Evolutionary conservation across 2,113 vertebrate species (phyloP), one percentile per base, ranked within the genome.

Genomic region (Misgurnus anguillicaudatus): DNA sequence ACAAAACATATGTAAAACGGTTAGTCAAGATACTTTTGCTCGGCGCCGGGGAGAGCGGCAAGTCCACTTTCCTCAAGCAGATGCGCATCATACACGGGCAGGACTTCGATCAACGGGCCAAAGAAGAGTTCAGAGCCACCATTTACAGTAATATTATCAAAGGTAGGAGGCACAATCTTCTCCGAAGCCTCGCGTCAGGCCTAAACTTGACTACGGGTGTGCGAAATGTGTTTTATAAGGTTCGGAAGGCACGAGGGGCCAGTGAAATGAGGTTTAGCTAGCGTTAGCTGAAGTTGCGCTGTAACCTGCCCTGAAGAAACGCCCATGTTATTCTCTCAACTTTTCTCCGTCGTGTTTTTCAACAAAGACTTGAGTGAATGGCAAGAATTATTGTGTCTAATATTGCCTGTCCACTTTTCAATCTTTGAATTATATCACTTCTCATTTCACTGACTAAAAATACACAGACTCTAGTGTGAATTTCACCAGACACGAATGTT

Each of bases 51-150:
- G 96, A 98, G 89, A 98, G 96, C 93, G 96, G 96, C 92, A 98
- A 98, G 91, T 96, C 95, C 80, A 98, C 96, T 83, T 98, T 98
- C 92, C 94, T 98, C 77, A 98, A 98, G 91, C 96, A 98, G 94
- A 98, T 98, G 96, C 93, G 96, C 87, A 98, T 98, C 91, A 97
- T 98, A 87, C 96, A 98, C 65, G 96, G 96, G 14, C 92, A 95
- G 87, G 96, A 98, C 91, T 98, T 96, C 94, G 96, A 98, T 80
- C 93, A 95, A 85, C 90, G 90, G 90, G 95, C 95, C 85, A 95
- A 95, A 53, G 95, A 96, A 86, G 96, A 98, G 74, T 98, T 98
- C 93, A 91, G 92, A 84, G 94, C 92, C 80, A 98, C 95, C 48
- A 96, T 98, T 88, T 98, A 93, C 90, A 97, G 96, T 87, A 98